Base-by-base conservation (phyloP, 1,140 invertebrate species). In the Polypedilum vanderplanki region DNA sequence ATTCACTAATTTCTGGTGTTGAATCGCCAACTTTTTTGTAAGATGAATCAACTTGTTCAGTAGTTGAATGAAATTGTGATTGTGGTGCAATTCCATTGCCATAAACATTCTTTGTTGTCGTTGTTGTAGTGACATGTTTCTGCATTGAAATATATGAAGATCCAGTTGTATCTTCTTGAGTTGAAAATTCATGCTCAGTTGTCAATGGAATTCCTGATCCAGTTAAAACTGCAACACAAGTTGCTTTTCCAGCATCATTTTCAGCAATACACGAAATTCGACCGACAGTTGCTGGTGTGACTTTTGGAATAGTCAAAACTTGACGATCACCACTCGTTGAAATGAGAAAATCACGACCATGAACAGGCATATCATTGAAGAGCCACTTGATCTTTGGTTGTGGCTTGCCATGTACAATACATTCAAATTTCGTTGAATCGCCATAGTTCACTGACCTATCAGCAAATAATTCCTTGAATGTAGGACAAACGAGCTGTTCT, bases 381-480 rank as follows among this genome's bases (percentile, higher is more conserved):
- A 88, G 83, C 92, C 92, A 93, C 75, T 87, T 84, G 40, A 92
- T 88, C 86, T 90, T 90, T 18, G 91, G 91, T 75, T 86, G 85
- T 0, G 92, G 92, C 79, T 88, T 90, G 17, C 92, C 91, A 74
- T 81, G 83, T 40, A 90, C 87, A 20, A 88, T 85, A 78, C 90
- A 92, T 78, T 92, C 90, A 78, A 93, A 91, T 79, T 87, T 90
- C 1, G 87, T 87, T 8, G 85, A 80, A 1, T 85, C 83, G n/a
- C 88, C 88, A 74, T 85, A 80, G 0, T 77, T 76, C 0, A 86
- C 84, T 4, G 73, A 79, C 75, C 85, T 85, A 78, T 90, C 88
- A 3, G 84, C 79, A 76, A 92, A 89, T 3, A 85, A 81, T 80
- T 91, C 88, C 75, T 87, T 87, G 78, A 93, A 93, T 18, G 81